These are phyloP conservation scores for Cremastobaeus sp. DNA, from an alignment of 2,888 invertebrate species.

Conservation along the genomic window DNA sequence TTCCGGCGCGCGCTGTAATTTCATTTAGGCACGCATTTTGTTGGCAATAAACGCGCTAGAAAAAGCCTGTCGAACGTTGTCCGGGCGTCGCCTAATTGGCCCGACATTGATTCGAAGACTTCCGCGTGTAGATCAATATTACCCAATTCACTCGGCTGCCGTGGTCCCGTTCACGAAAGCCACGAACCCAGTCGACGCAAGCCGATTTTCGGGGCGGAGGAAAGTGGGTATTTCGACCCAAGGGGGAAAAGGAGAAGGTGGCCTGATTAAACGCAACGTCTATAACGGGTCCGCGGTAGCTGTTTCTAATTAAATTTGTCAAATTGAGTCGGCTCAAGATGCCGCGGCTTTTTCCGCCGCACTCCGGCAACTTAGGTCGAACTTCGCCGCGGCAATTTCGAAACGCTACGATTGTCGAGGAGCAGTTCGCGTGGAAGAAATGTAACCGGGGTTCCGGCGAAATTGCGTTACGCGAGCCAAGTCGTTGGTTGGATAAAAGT, in stretches of 20 bases:
- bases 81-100: neutral
- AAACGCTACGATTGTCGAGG: neutral
- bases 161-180: too few relatives aligned
- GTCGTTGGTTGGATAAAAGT: constrained; percentile 4
- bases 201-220: too few relatives aligned
- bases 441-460: neutral
- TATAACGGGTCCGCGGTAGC: constrained; percentile 15
- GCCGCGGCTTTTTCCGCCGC: neutral
- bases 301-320: constrained; percentile 34
- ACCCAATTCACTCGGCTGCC: neutral
- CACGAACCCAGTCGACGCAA: neutral
- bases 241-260: neutral
- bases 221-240: too few relatives aligned
- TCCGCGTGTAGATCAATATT: neutral
- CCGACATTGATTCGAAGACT: neutral
- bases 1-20: constrained; percentile 64
- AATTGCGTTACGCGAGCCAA: constrained; percentile 9
- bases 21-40: constrained; percentile 36
- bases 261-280: constrained; percentile 16
- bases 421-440: neutral
- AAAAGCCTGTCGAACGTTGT: constrained; percentile 7
- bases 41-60: constrained; percentile 12
- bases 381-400: neutral
- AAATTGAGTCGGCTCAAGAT: constrained; percentile 9
- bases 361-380: neutral